These are phyloP conservation scores for Globicephala melas DNA, from an alignment of 2,113 vertebrate genomes.

Conservation along the genomic window DNA sequence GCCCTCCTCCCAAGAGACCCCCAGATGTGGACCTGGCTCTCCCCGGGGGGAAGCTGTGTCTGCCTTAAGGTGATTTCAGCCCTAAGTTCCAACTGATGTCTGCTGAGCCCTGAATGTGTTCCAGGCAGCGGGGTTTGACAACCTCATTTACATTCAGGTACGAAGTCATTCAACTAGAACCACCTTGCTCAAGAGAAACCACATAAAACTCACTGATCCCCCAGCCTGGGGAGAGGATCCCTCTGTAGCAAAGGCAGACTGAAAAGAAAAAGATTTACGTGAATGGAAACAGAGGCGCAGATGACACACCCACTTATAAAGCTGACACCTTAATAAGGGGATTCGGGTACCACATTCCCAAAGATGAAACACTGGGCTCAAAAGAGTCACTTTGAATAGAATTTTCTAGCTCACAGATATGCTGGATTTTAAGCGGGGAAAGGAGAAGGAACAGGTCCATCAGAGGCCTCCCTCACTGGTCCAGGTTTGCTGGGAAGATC, in stretches of 20 bases:
- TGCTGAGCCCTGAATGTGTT: not conserved
- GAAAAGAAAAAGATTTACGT: not conserved
- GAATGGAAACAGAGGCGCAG: not conserved
- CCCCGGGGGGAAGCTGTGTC: not conserved
- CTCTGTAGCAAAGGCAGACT: not conserved
- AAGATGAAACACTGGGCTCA: not conserved
- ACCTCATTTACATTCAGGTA: accelerated
- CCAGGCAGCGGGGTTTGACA: not conserved
- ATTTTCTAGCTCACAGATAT: not conserved
- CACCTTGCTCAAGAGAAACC: not conserved
- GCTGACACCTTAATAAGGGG: not conserved
- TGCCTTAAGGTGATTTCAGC: not conserved
- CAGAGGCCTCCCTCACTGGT: not conserved
- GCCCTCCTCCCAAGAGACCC: not conserved
- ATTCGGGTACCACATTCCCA: not conserved
- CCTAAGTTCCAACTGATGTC: not conserved
- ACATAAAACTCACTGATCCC: not conserved
- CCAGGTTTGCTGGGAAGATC: no score
- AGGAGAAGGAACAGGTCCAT: accelerated
- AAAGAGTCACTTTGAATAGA: not conserved
- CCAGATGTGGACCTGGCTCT: accelerated
- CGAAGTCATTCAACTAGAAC: not conserved
- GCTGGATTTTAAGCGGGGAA: not conserved
- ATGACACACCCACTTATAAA: not conserved
- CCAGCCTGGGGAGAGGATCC: not conserved